Evolutionary conservation across 92 coral and sea anemone genomes (phyloP).

Genomic region (Epizoanthus rinbou): DNA sequence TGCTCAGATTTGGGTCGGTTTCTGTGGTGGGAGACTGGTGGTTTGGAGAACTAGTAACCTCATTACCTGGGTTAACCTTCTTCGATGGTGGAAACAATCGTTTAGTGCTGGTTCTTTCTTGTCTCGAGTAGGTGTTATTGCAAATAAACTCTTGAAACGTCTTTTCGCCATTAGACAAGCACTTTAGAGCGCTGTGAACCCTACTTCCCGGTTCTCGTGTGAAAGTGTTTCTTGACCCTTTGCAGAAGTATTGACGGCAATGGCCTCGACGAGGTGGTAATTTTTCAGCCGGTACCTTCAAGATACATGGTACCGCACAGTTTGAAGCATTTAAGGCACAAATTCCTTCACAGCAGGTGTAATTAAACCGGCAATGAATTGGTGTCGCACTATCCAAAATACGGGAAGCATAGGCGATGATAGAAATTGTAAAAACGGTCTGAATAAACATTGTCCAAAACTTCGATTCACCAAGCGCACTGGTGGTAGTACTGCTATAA

Average conservation of each 20-base stretch:
- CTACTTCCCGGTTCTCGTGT: neutral
- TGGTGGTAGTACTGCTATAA: too few species aligned
- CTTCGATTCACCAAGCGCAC: too few species aligned
- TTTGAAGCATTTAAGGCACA: neutral
- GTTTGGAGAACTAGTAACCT: too few species aligned
- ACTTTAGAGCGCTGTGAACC: neutral
- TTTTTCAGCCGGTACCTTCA: neutral
- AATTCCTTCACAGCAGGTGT: neutral
- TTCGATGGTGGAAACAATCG: too few species aligned
- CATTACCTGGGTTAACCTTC: too few species aligned
- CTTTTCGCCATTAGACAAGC: neutral
- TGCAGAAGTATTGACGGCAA: neutral
- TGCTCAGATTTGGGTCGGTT: neutral
- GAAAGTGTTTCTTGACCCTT: neutral
- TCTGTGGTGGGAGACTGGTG: too few species aligned
- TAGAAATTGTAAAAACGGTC: neutral
- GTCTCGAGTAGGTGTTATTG: neutral
- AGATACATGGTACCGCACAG: neutral
- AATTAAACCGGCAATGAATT: neutral
- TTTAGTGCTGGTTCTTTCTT: too few species aligned
- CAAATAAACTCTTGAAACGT: neutral
- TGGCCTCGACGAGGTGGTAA: neutral
- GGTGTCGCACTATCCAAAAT: neutral
- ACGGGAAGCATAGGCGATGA: neutral
- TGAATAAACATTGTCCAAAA: too few species aligned